Base-by-base conservation (phyloP, 1,140 invertebrate species). In the Hyles vespertilio region DNA sequence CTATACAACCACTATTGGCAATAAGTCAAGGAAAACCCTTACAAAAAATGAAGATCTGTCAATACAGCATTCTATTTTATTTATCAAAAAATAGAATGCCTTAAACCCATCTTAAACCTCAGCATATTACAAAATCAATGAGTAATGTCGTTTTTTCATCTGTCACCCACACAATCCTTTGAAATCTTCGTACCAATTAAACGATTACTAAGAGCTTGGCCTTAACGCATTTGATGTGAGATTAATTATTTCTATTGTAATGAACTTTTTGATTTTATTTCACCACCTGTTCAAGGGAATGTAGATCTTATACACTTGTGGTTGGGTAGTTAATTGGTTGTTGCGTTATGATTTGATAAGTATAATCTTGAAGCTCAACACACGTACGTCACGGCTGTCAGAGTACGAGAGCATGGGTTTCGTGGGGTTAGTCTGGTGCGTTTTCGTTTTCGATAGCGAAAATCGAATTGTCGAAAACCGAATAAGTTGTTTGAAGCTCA, bases 171-270 rank as follows among this genome's bases (percentile, higher is more conserved):
- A 44, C n/a, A 40, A 5, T 5, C 36, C 4, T 40, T 40, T 40
- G 36, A 40, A 40, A 40, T 40, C 36, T 59, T 32, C 59, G 57
- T 63, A 63, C 61, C 61, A 63, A 63, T 63, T 63, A 63, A 63
- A 63, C 45, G 52, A 58, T 63, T 63, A 63, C 61, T 56, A 55
- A 63, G 58, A 32, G 51, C 33, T 46, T 33, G 52, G 58, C 61
- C 61, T 63, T 63, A 56, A 32, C 50, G 10, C 48, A 36, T 54
- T 65, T 64, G 63, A 65, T 58, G 64, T 51, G 50, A 58, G 57
- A 69, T 69, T 69, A 69, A 69, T 69, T 68, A 64, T 68, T 68
- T 58, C 59, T 59, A 69, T 69, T 69, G 66, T 65, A 65, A 22
- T 33, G 50, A 61, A 61, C 56, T 55, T 51, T 58, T 48, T 40